Percentiles rank a stretch among this genome's conserved stretches.
Evolutionary conservation across 1,140 invertebrate genomes (phyloP).

Genomic region (Uloborus diversus): DNA sequence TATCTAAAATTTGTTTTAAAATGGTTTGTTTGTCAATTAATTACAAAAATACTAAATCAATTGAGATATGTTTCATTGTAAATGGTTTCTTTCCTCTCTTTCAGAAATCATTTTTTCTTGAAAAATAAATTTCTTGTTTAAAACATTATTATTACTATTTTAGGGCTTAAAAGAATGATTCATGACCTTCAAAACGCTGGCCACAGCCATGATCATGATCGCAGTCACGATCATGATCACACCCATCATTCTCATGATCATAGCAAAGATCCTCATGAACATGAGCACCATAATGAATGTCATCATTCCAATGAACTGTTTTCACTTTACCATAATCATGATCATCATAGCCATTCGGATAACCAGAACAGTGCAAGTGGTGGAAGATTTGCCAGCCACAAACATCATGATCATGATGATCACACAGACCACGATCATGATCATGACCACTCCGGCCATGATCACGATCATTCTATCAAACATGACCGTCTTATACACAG

Average conservation of each 20-base stretch:
- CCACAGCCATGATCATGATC: slow-evolving; percentile 52
- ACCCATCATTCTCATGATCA: slow-evolving; percentile 46
- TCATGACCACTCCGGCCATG: slow-evolving; percentile 12
- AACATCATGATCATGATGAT: slow-evolving; percentile 24
- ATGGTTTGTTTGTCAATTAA: too few species aligned
- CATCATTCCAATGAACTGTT: too few species aligned
- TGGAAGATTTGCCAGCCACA: slow-evolving; percentile 8
- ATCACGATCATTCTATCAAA: background rate
- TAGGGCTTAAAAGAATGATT: slow-evolving; percentile 44
- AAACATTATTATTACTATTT: background rate
- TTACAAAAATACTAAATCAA: too few species aligned
- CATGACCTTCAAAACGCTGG: slow-evolving; percentile 29
- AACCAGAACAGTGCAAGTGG: slow-evolving; percentile 47
- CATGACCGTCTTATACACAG: background rate
- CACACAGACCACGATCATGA: slow-evolving; percentile 39
- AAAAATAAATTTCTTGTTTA: too few species aligned
- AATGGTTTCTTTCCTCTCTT: too few species aligned
- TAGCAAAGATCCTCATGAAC: slow-evolving; percentile 26
- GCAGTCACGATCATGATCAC: slow-evolving; percentile 51
- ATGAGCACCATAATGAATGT: slow-evolving; percentile 51
- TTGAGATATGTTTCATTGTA: too few species aligned
- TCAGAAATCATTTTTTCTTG: too few species aligned
- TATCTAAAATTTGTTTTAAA: too few species aligned
- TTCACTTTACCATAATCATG: too few species aligned
- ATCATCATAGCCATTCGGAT: slow-evolving; percentile 45